Conservation (phyloP, 1,140 invertebrate species). For the Zeugodacus cucurbitae region DNA sequence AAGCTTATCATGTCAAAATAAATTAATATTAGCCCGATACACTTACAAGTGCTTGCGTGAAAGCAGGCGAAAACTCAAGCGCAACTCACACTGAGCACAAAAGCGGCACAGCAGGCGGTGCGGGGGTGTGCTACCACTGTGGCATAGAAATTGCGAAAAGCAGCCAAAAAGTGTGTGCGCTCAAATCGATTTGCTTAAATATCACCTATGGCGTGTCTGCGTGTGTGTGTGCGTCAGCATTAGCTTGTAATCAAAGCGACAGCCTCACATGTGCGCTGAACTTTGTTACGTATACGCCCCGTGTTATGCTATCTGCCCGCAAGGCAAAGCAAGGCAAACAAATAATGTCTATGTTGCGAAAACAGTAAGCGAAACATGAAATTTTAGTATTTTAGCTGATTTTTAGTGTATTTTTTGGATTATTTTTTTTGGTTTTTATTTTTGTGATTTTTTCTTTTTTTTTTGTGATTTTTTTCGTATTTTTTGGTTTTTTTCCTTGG, state of each 20-base stretch:
- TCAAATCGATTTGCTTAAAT: not conserved
- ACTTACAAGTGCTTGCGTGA: not conserved
- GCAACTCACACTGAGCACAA: not conserved
- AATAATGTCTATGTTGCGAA: not conserved
- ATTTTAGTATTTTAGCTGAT: not conserved
- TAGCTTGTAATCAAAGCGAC: not conserved
- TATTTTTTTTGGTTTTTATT: not conserved
- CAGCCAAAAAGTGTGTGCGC: not conserved
- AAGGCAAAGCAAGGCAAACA: not conserved
- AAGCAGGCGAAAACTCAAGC: not conserved
- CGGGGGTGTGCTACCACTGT: not conserved
- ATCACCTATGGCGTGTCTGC: not conserved
- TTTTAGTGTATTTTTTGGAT: not conserved
- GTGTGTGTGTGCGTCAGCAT: not conserved
- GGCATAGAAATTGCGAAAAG: not conserved
- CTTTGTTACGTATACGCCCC: not conserved
- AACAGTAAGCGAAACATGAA: conserved; percentile 1
- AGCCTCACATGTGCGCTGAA: not conserved
- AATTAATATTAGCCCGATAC: not conserved
- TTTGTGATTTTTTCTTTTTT: not conserved
- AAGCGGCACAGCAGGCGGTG: not conserved
- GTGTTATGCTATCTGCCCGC: not conserved
- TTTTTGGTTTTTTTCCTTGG: not conserved
- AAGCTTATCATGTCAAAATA: conserved; percentile 9
- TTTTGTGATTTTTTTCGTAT: not conserved